Base-by-base conservation (phyloP, 2,797 vertebrate genomes). In the Molossus alvarezi region DNA sequence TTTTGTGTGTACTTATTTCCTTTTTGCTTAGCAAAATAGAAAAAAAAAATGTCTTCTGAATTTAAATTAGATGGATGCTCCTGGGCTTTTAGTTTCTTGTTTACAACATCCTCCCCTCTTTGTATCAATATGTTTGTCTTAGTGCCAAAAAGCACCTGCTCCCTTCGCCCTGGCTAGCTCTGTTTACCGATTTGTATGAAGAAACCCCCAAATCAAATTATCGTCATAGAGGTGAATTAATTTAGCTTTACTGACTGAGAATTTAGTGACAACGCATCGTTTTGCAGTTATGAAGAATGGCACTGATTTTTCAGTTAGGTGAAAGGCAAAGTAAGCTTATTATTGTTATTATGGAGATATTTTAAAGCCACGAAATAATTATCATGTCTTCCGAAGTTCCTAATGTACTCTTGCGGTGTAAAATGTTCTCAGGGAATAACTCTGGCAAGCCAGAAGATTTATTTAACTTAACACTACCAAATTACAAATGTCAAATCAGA, bases 371-470 rank as follows among this genome's bases (percentile, higher is more conserved):
- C 58, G 12, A 93, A 88, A 72, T 93, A 93, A 87, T 95, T 71
- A 87, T 67, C 37, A 3, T 80, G 81, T 65, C 80, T 94, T 95
- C 72, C 64, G 79, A 90, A 96, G 79, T 95, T 95, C 48, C 87
- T 75, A 71, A 72, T 71, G 13, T 96, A 69, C 64, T 75, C 53
- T 82, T 64, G 11, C 9, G 4, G 58, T 13, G 1, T 76, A 82
- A 84, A 77, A 62, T 95, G 55, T 92, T 89, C 88, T 88, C 45
- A 84, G 62, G 77, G 41, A 86, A 84, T 82, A 89, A 48, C 33
- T 89, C 57, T 95, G 92, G 95, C 58, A 95, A 96, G 53, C 41
- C 88, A 81, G 65, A 95, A 94, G 91, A 29, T 95, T 96, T 96
- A 87, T 96, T 96, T 95, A 87, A 90, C 58, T 95, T 92, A 94